These are phyloP conservation scores for Megaleporinus macrocephalus DNA, from an alignment of 2,113 vertebrate species.

Conservation along the genomic window DNA sequence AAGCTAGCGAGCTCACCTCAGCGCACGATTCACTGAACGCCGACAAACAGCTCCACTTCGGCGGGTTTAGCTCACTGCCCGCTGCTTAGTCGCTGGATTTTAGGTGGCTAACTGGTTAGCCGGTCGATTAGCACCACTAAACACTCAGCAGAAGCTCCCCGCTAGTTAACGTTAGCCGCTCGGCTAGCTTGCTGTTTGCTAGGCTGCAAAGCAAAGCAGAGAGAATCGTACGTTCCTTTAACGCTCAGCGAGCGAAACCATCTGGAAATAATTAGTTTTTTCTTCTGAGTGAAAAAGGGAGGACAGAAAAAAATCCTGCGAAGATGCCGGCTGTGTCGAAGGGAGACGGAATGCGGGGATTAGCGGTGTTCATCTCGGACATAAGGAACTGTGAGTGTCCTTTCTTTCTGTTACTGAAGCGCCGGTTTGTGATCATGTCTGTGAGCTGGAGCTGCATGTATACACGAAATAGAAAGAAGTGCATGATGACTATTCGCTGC, in stretches of 20 bases:
- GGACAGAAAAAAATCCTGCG: constrained; percentile 61
- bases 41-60: neutral
- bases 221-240: neutral
- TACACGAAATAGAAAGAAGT: too few relatives aligned
- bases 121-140: neutral
- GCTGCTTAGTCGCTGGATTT: constrained; percentile 39
- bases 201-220: constrained; percentile 42
- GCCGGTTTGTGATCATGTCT: neutral
- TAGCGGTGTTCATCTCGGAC: constrained; percentile 94
- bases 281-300: constrained; percentile 61
- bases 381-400: constrained; percentile 89
- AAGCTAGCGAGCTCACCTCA: constrained; percentile 9
- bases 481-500: too few relatives aligned
- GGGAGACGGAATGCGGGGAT: constrained; percentile 93
- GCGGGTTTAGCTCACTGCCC: neutral
- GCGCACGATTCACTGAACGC: neutral
- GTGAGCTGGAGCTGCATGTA: too few relatives aligned
- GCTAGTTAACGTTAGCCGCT: neutral
- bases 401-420: constrained; percentile 34
- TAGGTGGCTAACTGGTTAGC: constrained; percentile 20
- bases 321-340: constrained; percentile 95
- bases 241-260: constrained; percentile 11
- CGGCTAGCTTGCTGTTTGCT: constrained; percentile 50
- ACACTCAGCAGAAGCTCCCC: neutral
- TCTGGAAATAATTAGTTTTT: constrained; percentile 49